Evolutionary conservation across 2,113 vertebrate genomes (phyloP).

Genomic region (Nettapus auritus): DNA sequence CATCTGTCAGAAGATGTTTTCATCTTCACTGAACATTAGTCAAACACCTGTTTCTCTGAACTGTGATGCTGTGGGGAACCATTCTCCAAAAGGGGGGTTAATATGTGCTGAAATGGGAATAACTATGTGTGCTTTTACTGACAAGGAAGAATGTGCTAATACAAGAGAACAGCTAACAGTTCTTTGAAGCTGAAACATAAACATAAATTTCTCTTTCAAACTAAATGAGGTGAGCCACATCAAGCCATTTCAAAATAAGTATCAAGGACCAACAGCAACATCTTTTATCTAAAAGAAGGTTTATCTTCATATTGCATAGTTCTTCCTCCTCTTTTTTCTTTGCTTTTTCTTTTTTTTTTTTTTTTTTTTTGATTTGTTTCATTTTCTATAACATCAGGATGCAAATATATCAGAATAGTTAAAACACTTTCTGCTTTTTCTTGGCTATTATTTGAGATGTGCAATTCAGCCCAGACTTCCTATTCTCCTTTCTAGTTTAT

Average conservation of each 20-base stretch:
- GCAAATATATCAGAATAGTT: background rate
- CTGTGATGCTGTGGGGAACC: background rate
- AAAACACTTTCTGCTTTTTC: background rate
- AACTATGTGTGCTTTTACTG: background rate
- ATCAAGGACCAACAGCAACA: background rate
- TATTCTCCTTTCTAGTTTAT: background rate
- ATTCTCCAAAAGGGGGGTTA: background rate
- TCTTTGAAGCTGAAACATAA: background rate
- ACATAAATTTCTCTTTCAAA: background rate
- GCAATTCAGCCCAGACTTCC: background rate
- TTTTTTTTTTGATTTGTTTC: background rate
- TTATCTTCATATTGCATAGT: background rate
- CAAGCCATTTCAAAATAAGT: background rate
- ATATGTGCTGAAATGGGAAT: background rate
- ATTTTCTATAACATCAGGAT: background rate
- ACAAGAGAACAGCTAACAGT: background rate
- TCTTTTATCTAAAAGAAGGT: background rate
- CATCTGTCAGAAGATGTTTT: slow-evolving; percentile 44
- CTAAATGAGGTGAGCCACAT: background rate
- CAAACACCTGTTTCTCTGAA: slow-evolving; percentile 51
- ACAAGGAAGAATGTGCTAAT: background rate
- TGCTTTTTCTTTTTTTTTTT: background rate
- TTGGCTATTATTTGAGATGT: background rate
- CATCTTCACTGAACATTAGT: slow-evolving; percentile 24
- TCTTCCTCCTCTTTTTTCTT: background rate